Evolutionary conservation across 2,888 invertebrate genomes (phyloP).

Genomic region (Flabesymbios commensalis): DNA sequence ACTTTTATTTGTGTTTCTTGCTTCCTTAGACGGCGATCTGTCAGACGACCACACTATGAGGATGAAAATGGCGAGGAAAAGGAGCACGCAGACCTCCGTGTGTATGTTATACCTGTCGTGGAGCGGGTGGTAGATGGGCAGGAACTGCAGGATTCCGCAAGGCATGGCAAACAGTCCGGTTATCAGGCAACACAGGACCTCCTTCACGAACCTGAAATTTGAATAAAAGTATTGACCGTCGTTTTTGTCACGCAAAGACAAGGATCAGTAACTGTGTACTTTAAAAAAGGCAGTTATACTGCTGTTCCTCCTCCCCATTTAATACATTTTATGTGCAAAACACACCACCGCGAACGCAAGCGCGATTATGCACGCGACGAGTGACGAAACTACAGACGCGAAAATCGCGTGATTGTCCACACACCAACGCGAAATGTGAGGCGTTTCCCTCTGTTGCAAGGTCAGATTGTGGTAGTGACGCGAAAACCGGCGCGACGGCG

Average conservation of each 20-base stretch:
- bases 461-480: no score
- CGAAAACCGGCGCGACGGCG: no score
- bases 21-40: constrained; percentile 53
- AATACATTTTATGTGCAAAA: no score
- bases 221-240: no score
- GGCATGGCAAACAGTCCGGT: constrained; percentile 74
- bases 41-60: constrained; percentile 70
- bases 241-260: constrained; percentile 33
- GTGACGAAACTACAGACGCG: no score
- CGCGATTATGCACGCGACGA: no score
- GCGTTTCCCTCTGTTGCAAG: no score
- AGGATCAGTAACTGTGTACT: neutral
- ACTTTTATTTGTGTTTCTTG: no score
- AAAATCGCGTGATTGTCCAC: no score
- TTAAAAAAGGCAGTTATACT: neutral
- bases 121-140: constrained; percentile 76
- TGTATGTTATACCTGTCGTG: constrained; percentile 74
- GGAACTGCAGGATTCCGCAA: constrained; percentile 73
- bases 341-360: no score
- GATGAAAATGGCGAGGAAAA: constrained; percentile 69
- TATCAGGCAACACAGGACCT: constrained; percentile 66
- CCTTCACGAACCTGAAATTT: constrained; percentile 65
- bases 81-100: constrained; percentile 73
- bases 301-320: neutral
- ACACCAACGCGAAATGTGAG: no score